Percentiles rank a stretch among this genome's conserved stretches.
These are phyloP conservation scores for Myanophis thanlyinensis DNA, from an alignment of 2,113 vertebrate species.

Conservation along the genomic window DNA sequence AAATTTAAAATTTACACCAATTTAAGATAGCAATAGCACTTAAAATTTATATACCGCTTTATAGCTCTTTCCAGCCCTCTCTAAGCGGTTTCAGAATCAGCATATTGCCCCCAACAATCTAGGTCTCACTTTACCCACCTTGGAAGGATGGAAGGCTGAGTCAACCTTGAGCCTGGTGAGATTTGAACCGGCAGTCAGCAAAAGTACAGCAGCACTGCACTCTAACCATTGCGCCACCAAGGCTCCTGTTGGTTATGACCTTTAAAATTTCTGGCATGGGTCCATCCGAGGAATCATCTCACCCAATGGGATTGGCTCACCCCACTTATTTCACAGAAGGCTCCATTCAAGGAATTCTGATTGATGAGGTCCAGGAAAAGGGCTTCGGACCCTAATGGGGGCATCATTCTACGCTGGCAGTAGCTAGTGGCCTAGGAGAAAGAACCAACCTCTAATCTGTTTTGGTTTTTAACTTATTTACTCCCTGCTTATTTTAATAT, in stretches of 20 bases:
- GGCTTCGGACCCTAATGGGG: background rate
- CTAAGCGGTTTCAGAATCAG: no score
- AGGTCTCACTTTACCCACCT: no score
- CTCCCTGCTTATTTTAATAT: background rate
- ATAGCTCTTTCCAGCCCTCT: no score
- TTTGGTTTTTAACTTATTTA: no score
- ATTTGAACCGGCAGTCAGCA: no score
- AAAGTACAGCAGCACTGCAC: no score
- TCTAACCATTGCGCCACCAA: no score
- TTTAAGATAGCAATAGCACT: no score
- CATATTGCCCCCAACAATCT: no score
- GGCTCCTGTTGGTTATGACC: background rate
- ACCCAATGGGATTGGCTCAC: background rate
- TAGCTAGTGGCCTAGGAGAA: background rate
- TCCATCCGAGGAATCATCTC: background rate
- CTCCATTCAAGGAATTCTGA: background rate
- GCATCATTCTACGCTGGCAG: background rate
- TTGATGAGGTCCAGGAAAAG: background rate
- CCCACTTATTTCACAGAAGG: background rate
- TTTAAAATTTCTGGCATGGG: background rate
- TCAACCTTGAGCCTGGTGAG: no score
- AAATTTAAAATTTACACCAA: background rate
- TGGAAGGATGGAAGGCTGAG: no score
- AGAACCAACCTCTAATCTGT: background rate
- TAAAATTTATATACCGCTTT: no score